Evolutionary conservation across 37 sponge, comb jelly and placozoan species (phyloP).

Genomic region (Halisarca cf. caerulea): DNA sequence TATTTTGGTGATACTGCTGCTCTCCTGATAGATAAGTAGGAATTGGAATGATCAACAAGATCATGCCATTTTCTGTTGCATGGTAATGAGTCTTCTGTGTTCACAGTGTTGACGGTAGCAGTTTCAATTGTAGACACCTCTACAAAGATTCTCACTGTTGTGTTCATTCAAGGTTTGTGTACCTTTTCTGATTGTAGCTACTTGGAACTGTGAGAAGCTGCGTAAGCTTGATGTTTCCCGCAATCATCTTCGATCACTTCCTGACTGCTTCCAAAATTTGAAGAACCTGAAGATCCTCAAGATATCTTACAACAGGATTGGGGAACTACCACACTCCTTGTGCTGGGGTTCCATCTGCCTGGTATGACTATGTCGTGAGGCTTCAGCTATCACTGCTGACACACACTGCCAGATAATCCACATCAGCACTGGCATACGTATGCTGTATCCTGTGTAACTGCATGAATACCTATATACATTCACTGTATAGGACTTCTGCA

Average conservation of each 20-base stretch:
- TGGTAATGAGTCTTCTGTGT: too few species aligned
- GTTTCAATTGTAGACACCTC: too few species aligned
- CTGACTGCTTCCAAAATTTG: slow-evolving; percentile 73
- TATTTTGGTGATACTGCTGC: too few species aligned
- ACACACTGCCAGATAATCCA: background rate
- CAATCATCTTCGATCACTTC: slow-evolving; percentile 67
- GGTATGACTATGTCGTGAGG: slow-evolving; percentile 66
- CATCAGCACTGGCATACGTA: background rate
- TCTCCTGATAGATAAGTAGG: too few species aligned
- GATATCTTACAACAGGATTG: slow-evolving; percentile 66
- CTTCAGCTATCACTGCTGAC: background rate
- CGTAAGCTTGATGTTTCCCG: slow-evolving; percentile 74
- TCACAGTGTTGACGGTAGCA: too few species aligned
- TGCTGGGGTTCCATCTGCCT: slow-evolving; percentile 74
- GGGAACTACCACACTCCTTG: slow-evolving; percentile 69
- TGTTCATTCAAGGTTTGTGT: too few species aligned
- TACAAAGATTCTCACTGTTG: too few species aligned
- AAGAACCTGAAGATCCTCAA: slow-evolving; percentile 50
- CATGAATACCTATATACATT: too few species aligned
- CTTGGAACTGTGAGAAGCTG: slow-evolving; percentile 75
- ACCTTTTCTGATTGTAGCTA: background rate
- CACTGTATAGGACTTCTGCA: too few species aligned
- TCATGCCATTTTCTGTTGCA: background rate
- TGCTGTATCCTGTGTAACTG: background rate
- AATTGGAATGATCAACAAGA: too few species aligned